These are phyloP conservation scores for Trichonephila clavata DNA, from an alignment of 1,140 invertebrate genomes.

Conservation along the genomic window DNA sequence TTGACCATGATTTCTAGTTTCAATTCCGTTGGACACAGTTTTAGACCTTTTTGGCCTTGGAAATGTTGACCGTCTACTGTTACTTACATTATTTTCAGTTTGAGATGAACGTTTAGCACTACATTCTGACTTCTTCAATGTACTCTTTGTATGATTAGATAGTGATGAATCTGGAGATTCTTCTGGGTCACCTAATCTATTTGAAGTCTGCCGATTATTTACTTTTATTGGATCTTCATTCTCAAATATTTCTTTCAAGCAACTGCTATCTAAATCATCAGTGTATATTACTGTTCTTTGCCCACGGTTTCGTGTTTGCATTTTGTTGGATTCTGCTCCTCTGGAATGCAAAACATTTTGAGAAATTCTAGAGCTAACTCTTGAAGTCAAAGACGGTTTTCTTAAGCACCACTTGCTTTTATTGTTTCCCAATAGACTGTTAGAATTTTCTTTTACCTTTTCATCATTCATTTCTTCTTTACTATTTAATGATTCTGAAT, in stretches of 20 bases:
- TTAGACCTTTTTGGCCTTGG: slow-evolving; percentile 32
- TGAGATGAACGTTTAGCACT: not conserved
- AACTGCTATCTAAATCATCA: slow-evolving; percentile 79
- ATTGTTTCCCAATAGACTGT: not conserved
- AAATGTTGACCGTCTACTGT: not conserved
- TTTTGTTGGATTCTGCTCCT: slow-evolving; percentile 45
- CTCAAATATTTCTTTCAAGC: slow-evolving; percentile 47
- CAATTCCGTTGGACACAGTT: slow-evolving; percentile 66
- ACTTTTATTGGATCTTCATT: slow-evolving; percentile 56
- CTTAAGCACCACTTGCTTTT: slow-evolving; percentile 55
- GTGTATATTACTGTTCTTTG: slow-evolving; percentile 80
- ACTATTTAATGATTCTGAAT: not conserved
- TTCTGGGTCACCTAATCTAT: not conserved
- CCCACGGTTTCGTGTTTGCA: slow-evolving; percentile 80
- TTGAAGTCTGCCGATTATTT: not conserved
- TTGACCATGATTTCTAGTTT: slow-evolving; percentile 80
- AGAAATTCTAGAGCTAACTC: slow-evolving; percentile 30
- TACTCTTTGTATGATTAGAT: not conserved
- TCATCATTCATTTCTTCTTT: not conserved
- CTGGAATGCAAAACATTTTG: not conserved
- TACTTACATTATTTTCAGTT: not conserved
- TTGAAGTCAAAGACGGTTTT: not conserved
- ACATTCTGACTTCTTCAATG: not conserved
- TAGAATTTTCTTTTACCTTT: slow-evolving; percentile 30
- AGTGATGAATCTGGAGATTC: not conserved